phyloP scores from a whole-genome alignment of 2,888 invertebrate species.

The Resseliella maxima region DNA sequence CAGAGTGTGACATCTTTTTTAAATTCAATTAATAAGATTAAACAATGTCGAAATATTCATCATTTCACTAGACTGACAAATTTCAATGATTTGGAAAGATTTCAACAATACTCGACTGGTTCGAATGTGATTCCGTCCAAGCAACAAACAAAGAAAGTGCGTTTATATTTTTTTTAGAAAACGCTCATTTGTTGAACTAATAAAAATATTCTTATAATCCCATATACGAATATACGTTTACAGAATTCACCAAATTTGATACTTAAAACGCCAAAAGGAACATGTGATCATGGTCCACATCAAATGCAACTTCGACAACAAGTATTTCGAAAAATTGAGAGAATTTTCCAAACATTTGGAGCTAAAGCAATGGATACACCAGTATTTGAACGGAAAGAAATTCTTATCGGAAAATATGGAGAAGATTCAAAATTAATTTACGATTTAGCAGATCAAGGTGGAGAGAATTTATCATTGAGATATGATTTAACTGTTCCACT shows the following conservation, averaged over 20 bases:
- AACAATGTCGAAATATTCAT: neutral
- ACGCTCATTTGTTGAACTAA: neutral
- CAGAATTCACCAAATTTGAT: conserved; percentile 77
- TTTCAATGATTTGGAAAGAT: neutral
- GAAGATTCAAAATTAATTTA: conserved; percentile 99
- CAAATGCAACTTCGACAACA: conserved; percentile 93
- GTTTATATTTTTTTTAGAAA: neutral
- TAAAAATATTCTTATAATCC: neutral
- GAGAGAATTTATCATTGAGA: conserved; percentile 93
- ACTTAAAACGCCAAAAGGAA: conserved; percentile 93
- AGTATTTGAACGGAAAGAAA: conserved; percentile 97
- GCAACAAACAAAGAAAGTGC: neutral
- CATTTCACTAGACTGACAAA: neutral
- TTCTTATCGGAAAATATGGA: conserved; percentile 98
- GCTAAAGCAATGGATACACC: conserved; percentile 99
- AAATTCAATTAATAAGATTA: neutral
- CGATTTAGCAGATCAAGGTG: conserved; percentile 98
- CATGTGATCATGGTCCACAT: conserved; percentile 92
- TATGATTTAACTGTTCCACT: conserved; percentile 99
- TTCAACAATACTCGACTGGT: conserved; percentile 1
- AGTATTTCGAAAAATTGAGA: conserved; percentile 86
- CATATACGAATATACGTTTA: no score
- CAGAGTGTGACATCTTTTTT: neutral
- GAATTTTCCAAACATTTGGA: conserved; percentile 95
- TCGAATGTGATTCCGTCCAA: neutral